Evolutionary conservation across 1,140 invertebrate genomes (phyloP), one percentile per base, ranked within the genome.

Genomic region (Bombus huntii): DNA sequence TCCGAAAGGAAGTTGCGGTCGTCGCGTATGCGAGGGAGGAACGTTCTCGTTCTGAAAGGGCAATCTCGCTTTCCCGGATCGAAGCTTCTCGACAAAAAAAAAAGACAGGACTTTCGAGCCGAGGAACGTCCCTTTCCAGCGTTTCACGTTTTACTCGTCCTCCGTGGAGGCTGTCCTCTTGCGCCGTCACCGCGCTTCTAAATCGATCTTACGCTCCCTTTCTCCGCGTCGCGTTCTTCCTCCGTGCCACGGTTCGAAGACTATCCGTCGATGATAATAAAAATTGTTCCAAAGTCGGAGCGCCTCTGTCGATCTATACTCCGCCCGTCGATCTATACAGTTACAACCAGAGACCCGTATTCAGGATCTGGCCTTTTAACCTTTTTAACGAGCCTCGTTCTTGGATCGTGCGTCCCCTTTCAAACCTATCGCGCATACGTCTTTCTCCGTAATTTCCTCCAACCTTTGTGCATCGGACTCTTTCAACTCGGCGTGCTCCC

Each of bases 231-330:
- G n/a, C 31, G 13, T 1, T 31, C 31, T 10, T 2, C n/a, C 37
- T n/a, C 53, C 0, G 1, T 18, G 4, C 28, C 31, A 2, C 3
- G 28, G 25, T 22, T 42, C n/a, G 0, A 2, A 8, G 8, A 15
- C n/a, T 8, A n/a, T 22, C 25, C 57, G 34, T 42, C 57, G 59
- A n/a, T 0, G 59, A n/a, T 62, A 13, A 62, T 62, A 62, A 62
- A 62, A 76, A 76, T 59, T 18, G 74, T 25, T 25, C 0, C 22
- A 53, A 37, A 57, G n/a, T 25, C 47, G 53, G 8, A 25, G 3
- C 44, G 5, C 47, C 47, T 6, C 15, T 1, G 47, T 47, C 47
- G 47, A 47, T 18, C 47, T 18, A 1, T 47, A 18, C 47, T 18
- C 15, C 4, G 47, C 1, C 47, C 18, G 31, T 31, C 31, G 31